A percentile compares a stretch with the other conserved stretches of the same genome.
phyloP scores from a whole-genome alignment of 2,888 invertebrate species.

The Torymus tubicola region DNA sequence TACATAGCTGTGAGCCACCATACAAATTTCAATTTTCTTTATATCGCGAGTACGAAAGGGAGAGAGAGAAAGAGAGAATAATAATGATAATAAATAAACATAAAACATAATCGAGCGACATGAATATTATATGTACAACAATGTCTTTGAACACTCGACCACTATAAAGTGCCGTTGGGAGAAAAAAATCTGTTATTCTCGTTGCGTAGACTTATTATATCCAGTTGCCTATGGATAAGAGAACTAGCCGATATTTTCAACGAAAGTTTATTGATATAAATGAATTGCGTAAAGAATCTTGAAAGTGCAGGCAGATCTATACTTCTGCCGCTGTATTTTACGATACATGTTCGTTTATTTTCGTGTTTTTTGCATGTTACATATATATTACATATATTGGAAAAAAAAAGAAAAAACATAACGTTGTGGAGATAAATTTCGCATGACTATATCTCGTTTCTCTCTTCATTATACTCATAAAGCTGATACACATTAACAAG shows the following conservation, averaged over 20 bases:
- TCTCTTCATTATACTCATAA: slow-evolving; percentile 10
- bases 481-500: background rate
- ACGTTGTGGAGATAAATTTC: no score
- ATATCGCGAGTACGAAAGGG: background rate
- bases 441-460: slow-evolving; percentile 12
- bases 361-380: slow-evolving; percentile 4
- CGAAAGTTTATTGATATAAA: slow-evolving; percentile 39
- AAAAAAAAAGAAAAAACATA: no score
- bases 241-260: slow-evolving; percentile 51
- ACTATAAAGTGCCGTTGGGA: slow-evolving; percentile 44
- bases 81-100: slow-evolving; percentile 14
- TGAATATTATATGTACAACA: slow-evolving; percentile 10
- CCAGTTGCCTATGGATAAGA: slow-evolving; percentile 54
- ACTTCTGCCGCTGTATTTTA: slow-evolving; percentile 6
- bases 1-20: no score
- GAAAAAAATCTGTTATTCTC: slow-evolving; percentile 45
- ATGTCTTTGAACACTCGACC: slow-evolving; percentile 35
- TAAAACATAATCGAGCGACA: slow-evolving; percentile 27
- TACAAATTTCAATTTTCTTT: slow-evolving; percentile 27
- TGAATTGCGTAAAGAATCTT: slow-evolving; percentile 41
- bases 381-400: slow-evolving; percentile 3
- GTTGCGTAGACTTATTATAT: slow-evolving; percentile 40
- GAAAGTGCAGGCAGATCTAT: slow-evolving; percentile 51
- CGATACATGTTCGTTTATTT: background rate
- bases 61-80: no score